These are phyloP conservation scores for Trachelus troglodyta DNA, from an alignment of 2,888 invertebrate genomes.

Conservation along the genomic window DNA sequence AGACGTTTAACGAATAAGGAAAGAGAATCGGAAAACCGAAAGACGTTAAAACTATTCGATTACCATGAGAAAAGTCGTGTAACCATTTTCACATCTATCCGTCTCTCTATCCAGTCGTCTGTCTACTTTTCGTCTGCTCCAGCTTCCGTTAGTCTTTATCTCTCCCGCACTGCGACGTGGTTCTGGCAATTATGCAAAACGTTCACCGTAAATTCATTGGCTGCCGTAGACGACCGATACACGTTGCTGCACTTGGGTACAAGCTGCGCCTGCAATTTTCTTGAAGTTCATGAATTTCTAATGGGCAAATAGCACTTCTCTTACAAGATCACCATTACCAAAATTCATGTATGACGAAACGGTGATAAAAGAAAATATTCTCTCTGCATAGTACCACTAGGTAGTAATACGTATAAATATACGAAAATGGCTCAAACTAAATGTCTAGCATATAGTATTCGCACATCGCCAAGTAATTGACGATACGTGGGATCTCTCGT, in stretches of 20 bases:
- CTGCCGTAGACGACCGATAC: neutral
- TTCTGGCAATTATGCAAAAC: neutral
- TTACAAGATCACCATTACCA: neutral
- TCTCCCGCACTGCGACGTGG: neutral
- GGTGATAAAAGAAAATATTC: neutral
- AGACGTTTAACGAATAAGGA: neutral
- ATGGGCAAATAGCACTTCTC: neutral
- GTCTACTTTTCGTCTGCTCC: neutral
- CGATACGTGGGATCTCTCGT: slow-evolving; percentile 8
- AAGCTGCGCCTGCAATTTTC: neutral
- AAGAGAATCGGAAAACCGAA: neutral
- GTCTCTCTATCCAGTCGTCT: neutral
- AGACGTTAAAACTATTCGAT: neutral
- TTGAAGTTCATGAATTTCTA: neutral
- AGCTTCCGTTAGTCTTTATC: neutral
- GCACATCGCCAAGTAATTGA: neutral
- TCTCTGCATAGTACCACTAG: neutral
- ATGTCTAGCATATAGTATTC: neutral
- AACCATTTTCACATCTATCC: neutral
- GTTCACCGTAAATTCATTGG: neutral
- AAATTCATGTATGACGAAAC: neutral
- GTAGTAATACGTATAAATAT: neutral
- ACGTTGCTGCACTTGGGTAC: neutral
- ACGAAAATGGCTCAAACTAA: neutral
- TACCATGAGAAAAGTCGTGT: neutral